phyloP scores from a whole-genome alignment of 1,140 invertebrate genomes.

The Conus ventricosus region DNA sequence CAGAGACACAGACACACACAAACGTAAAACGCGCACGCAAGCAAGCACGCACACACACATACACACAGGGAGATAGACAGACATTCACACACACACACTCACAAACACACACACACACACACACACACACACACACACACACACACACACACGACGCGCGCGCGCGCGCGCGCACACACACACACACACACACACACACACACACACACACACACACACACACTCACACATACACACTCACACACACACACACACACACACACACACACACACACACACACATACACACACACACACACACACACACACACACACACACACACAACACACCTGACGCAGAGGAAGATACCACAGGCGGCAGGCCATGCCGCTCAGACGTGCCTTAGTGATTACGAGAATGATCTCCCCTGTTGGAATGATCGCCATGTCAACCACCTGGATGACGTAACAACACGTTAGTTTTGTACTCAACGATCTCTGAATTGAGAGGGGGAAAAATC shows the following conservation, averaged over 20 bases:
- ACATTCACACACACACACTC: background rate
- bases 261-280: background rate
- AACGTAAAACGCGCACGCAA: no score
- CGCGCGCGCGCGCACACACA: background rate
- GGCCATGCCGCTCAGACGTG: constrained; percentile 49
- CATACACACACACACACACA: background rate
- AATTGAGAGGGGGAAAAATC: no score
- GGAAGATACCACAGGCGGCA: constrained; percentile 68
- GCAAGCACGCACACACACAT: background rate
- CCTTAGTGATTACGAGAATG: constrained; percentile 58
- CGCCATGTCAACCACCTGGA: constrained; percentile 58
- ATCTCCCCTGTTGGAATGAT: constrained; percentile 64
- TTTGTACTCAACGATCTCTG: no score
- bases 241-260: no score
- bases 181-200: background rate
- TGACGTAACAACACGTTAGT: background rate
- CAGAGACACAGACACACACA: background rate
- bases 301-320: background rate
- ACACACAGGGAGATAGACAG: no score
- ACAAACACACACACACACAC: constrained; percentile 36
- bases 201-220: background rate
- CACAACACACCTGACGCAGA: constrained; percentile 51
- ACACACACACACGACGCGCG: background rate
- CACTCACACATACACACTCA: no score
- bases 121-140: no score